phyloP scores from a whole-genome alignment of 2,888 invertebrate genomes.

The Adineta ricciae region DNA sequence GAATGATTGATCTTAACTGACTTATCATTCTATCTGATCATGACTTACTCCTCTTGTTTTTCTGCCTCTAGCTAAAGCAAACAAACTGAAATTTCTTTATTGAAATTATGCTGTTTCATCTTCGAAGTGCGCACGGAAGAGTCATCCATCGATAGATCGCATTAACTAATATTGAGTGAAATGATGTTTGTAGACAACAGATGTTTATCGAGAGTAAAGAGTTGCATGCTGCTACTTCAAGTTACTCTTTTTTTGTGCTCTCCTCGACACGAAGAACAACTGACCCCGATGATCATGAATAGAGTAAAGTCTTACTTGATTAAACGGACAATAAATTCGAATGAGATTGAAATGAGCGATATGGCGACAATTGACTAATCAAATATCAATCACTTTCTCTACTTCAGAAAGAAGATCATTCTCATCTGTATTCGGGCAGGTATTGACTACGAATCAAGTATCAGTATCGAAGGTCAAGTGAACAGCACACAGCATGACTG shows the following conservation, averaged over 20 bases:
- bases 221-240: background rate
- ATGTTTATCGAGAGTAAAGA: background rate
- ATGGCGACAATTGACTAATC: background rate
- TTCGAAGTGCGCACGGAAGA: background rate
- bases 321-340: too few relatives aligned
- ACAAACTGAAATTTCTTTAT: background rate
- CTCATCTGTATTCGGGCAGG: background rate
- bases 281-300: too few relatives aligned
- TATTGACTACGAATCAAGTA: background rate
- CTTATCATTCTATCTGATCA: background rate
- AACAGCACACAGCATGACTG: background rate
- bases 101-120: conserved; percentile 15
- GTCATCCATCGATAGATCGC: background rate
- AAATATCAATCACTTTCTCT: background rate
- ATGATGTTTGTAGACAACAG: background rate
- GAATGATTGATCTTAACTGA: background rate
- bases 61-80: background rate
- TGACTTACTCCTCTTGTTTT: background rate
- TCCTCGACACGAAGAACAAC: too few relatives aligned
- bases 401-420: background rate
- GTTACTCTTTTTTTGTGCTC: too few relatives aligned
- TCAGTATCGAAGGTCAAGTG: background rate
- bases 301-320: too few relatives aligned
- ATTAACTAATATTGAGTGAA: background rate
- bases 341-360: too few relatives aligned